Base-by-base conservation (phyloP, 2,888 invertebrate genomes). In the Conchocele bisecta region DNA sequence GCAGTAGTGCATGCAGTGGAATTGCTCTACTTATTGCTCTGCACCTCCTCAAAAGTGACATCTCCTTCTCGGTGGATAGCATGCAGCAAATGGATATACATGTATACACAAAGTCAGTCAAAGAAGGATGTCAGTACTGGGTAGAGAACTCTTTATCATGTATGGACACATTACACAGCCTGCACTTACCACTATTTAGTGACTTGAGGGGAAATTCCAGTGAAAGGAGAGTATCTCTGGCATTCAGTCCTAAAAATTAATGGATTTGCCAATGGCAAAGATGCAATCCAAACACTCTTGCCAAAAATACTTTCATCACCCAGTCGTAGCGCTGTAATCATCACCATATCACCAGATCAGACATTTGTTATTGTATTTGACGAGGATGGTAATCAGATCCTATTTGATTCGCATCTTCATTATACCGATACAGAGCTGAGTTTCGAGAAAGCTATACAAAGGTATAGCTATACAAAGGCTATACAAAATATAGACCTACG, bases 371-470 rank as follows among this genome's bases (percentile, higher is more conserved):
- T 56, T n/a, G 11, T 56, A 39, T 13, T 29, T 56, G 56, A 56
- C 26, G 33, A 29, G 17, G 20, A 56, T 9, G 24, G 39, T 24
- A 31, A 56, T 24, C 37, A n/a, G 11, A n/a, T 11, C 9, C 24
- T 56, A n/a, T 24, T 56, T 7, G 56, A 56, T 22, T 56, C 56
- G 9, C 53, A 53, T 53, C 33, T 53, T 13, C 53, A 53, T 33
- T 53, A 17, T 33, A 53, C 6, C 6, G 13, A 9, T n/a, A n/a
- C n/a, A 31, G 6, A 50, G 26, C 15, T 7, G 20, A 31, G 13
- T 13, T 53, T 53, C 35, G 53, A 53, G 22, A 35, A 53, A 6
- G 53, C 53, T 7, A 7, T 13, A 9, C 31, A 53, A 33, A 33
- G 22, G 5, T n/a, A n/a, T n/a, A n/a, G n/a, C n/a, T n/a, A n/a